Base-by-base conservation (phyloP, 30 jellyfish, hydroid and myxozoan species). In the Aurelia coerulea region DNA sequence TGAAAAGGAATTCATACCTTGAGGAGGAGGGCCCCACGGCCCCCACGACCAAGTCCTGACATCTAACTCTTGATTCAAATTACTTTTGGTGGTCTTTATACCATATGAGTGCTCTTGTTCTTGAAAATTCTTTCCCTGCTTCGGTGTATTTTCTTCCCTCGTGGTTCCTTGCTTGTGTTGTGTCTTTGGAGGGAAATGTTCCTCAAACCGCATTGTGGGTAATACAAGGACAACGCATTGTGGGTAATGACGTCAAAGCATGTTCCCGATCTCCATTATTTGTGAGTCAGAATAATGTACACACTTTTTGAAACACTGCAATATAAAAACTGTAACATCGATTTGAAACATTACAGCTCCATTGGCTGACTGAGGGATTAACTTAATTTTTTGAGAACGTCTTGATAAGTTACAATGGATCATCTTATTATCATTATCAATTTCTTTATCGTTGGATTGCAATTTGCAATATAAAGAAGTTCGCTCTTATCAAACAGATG, bases 31-130 rank as follows among this genome's bases (percentile, higher is more conserved):
- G 97, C 97, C 78, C 97, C 97, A 37, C 97, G 97, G 87, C 97
- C 97, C 81, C 97, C 97, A 52, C 97, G 95, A 33, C 97, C 97
- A 23, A 90, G 79, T 17, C 97, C 97, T 29, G 95, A 86, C 95
- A 86, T 86, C 64, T 73, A 62, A 33, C 33, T 68, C 32, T 58
- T 17, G 16, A 9, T 49, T 59, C 62, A 18, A 29, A 34, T 39
- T 51, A 35, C 52, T 46, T 73, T 7, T n/a, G 51, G 34, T n/a
- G 11, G 17, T 49, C n/a, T 73, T 53, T 46, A 10, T 13, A 1
- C 14, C 11, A 51, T n/a, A 34, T 13, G 41, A 18, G 9, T 39
- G 9, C 49, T 46, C n/a, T 34, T 23, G 3, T n/a, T 73, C 17
- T 10, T 10, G 64, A 10, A 49, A 12, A 2, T 33, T 70, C 17